Evolutionary conservation across 1,140 invertebrate genomes (phyloP).

Genomic region (Colletes latitarsis): DNA sequence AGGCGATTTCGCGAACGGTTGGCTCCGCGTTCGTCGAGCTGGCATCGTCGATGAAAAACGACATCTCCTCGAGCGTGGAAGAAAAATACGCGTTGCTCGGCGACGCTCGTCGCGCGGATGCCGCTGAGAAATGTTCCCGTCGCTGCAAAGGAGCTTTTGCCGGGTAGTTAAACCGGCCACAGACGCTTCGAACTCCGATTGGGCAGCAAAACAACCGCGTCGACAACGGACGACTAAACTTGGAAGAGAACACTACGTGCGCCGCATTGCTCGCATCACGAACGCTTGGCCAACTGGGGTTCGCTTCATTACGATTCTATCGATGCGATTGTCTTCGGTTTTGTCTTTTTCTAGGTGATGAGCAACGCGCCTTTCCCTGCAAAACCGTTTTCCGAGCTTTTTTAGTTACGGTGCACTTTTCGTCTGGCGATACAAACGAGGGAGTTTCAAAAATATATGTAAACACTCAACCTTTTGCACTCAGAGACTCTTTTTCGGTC

Average conservation of each 20-base stretch:
- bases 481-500: no score
- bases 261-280: constrained; percentile 17
- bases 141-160: background rate
- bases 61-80: background rate
- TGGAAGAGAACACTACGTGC: constrained; percentile 34
- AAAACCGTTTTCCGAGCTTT: no score
- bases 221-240: constrained; percentile 41
- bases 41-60: background rate
- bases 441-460: no score
- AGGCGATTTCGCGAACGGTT: background rate
- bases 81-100: background rate
- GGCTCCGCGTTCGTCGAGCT: background rate
- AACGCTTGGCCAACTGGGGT: background rate
- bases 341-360: background rate
- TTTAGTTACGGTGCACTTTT: no score
- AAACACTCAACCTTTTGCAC: no score
- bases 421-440: no score
- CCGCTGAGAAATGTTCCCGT: background rate
- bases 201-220: constrained; percentile 39
- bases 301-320: constrained; percentile 26
- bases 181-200: constrained; percentile 26
- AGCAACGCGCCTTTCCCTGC: background rate
- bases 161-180: background rate
- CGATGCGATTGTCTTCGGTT: background rate
- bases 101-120: background rate